These are phyloP conservation scores for Erythrocercus mccallii DNA, from an alignment of 2,113 vertebrate genomes.

Conservation along the genomic window DNA sequence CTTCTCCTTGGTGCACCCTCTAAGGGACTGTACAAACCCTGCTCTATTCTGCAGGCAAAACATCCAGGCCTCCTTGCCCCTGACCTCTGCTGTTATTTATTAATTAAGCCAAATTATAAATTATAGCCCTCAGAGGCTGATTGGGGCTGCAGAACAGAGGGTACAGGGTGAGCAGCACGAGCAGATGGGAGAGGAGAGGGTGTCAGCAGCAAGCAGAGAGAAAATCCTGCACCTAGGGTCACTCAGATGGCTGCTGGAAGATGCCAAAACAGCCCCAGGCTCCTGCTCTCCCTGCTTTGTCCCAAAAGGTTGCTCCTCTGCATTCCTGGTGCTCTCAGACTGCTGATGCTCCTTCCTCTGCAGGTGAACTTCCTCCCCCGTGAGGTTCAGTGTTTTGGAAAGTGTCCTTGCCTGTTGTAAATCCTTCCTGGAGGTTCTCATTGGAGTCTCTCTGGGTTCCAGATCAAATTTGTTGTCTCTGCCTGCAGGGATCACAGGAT, in stretches of 20 bases:
- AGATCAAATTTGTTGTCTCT: background rate
- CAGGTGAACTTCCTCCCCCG: background rate
- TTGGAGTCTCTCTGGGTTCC: background rate
- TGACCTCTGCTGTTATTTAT: background rate
- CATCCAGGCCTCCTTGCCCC: background rate
- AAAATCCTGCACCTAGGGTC: background rate
- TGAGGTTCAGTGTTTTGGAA: background rate
- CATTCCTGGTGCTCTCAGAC: background rate
- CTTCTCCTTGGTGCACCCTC: background rate
- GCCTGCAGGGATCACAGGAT: background rate
- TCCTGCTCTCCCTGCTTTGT: background rate
- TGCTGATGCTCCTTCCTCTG: background rate
- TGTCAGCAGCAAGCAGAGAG: background rate
- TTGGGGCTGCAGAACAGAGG: background rate
- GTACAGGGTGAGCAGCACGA: background rate
- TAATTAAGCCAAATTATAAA: background rate
- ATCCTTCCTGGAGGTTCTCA: background rate
- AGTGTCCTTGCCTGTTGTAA: accelerated
- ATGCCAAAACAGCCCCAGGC: background rate
- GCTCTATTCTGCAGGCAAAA: background rate
- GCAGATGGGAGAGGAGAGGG: background rate
- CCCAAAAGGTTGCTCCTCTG: background rate
- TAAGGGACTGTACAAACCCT: background rate
- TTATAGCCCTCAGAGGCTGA: background rate
- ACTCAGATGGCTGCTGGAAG: background rate